A percentile compares a stretch with the other conserved stretches of the same genome.
phyloP scores from a whole-genome alignment of 23 tunicate species.

The Styela clava region DNA sequence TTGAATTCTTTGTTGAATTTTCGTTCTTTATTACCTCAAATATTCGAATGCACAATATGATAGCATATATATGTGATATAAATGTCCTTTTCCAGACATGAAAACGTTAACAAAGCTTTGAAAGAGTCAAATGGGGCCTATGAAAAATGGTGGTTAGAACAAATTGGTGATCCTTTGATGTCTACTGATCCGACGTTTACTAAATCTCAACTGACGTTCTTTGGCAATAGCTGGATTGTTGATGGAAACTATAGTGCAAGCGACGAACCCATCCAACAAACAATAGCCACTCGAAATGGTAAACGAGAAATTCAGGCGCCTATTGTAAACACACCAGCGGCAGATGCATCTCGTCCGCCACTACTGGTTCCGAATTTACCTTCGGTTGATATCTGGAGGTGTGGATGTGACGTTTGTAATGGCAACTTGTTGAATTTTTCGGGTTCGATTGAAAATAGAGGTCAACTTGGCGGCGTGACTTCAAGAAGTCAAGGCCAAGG shows the following conservation, averaged over 20 bases:
- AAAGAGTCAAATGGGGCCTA: constrained; percentile 35
- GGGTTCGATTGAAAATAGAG: background rate
- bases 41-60: too few species aligned
- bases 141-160: constrained; percentile 61
- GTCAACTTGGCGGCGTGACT: background rate
- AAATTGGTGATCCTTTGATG: constrained; percentile 21
- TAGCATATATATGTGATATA: too few species aligned
- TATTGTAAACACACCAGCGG: background rate
- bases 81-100: constrained; percentile 37
- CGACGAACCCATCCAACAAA: background rate
- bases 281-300: background rate
- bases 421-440: constrained; percentile 27
- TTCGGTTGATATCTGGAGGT: constrained; percentile 47
- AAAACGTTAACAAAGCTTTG: constrained; percentile 14
- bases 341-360: background rate
- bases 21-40: too few species aligned
- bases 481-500: background rate
- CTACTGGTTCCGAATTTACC: constrained; percentile 13
- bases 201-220: constrained; percentile 3
- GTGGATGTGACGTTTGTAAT: constrained; percentile 57
- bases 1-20: too few species aligned
- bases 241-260: constrained; percentile 19
- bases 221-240: constrained; percentile 32
- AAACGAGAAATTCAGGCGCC: background rate
- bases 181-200: background rate